phyloP scores from a whole-genome alignment of 2,113 vertebrate species.

The Pithys albifrons region DNA sequence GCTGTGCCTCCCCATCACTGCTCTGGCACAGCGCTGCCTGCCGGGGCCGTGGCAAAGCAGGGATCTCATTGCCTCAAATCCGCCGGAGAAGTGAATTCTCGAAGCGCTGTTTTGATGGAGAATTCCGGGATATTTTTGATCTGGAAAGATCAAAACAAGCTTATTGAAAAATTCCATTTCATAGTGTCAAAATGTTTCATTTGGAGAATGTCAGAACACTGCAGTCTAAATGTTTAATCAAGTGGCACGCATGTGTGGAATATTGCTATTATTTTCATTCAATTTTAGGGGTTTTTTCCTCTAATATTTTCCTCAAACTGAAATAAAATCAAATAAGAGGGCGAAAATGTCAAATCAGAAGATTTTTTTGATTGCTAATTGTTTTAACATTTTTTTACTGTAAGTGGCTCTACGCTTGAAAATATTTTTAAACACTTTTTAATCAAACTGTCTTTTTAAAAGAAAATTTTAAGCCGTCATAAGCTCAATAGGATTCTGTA shows the following conservation, averaged over 20 bases:
- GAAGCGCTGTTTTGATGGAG: not conserved
- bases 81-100: not conserved
- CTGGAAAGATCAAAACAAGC: conserved; percentile 51
- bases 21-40: fast-evolving
- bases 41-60: not conserved
- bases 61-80: not conserved
- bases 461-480: not conserved
- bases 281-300: fast-evolving
- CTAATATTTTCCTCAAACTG: conserved; percentile 29
- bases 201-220: conserved; percentile 18
- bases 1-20: not conserved
- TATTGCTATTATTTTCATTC: conserved; percentile 20
- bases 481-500: not conserved
- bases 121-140: conserved; percentile 33
- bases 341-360: conserved; percentile 34
- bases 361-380: conserved; percentile 53
- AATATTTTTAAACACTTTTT: conserved; percentile 30
- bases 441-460: conserved; percentile 9
- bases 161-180: conserved; percentile 45
- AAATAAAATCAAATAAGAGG: conserved; percentile 20
- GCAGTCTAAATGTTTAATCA: conserved; percentile 53
- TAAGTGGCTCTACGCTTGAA: not conserved
- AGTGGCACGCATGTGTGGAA: not conserved
- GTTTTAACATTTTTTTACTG: not conserved
- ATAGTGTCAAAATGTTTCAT: conserved; percentile 13